Conservation (phyloP, 1,140 invertebrate species). For the Lethrus apterus region DNA sequence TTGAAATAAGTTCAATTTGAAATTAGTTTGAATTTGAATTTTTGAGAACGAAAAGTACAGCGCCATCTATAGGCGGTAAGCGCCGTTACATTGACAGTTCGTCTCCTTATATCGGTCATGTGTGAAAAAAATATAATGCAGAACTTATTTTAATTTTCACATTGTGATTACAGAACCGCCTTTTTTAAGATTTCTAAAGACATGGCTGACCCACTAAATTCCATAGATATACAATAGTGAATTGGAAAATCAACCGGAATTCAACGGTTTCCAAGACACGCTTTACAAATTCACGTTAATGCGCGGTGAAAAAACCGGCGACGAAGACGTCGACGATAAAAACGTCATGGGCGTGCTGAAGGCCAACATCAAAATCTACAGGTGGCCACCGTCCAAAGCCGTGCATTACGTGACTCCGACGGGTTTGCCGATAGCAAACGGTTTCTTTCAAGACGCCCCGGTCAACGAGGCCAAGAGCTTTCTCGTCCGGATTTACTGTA, state of each 20-base stretch:
- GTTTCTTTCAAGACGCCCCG: conserved; percentile 56
- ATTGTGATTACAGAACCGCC: not conserved
- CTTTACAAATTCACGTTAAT: conserved; percentile 66
- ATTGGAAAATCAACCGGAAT: conserved; percentile 69
- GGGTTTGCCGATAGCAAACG: conserved; percentile 44
- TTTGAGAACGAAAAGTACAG: too few relatives aligned
- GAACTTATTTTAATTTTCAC: not conserved
- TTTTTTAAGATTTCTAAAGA: not conserved
- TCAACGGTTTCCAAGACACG: conserved; percentile 69
- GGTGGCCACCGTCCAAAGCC: conserved; percentile 45
- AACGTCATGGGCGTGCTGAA: conserved; percentile 44
- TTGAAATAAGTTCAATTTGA: too few relatives aligned
- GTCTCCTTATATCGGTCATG: too few relatives aligned
- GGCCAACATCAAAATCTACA: conserved; percentile 49
- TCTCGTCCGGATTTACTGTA: conserved; percentile 69
- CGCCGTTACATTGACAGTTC: too few relatives aligned
- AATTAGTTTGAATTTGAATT: too few relatives aligned
- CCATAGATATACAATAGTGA: conserved; percentile 64
- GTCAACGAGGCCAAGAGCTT: conserved; percentile 61
- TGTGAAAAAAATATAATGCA: conserved; percentile 1
- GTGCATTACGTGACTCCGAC: conserved; percentile 43
- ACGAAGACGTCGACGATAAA: conserved; percentile 55
- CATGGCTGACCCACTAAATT: not conserved
- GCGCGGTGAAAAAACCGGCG: conserved; percentile 60
- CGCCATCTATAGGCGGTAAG: too few relatives aligned